Conservation (phyloP, 2,888 invertebrate species). For the Papilio protenor region DNA sequence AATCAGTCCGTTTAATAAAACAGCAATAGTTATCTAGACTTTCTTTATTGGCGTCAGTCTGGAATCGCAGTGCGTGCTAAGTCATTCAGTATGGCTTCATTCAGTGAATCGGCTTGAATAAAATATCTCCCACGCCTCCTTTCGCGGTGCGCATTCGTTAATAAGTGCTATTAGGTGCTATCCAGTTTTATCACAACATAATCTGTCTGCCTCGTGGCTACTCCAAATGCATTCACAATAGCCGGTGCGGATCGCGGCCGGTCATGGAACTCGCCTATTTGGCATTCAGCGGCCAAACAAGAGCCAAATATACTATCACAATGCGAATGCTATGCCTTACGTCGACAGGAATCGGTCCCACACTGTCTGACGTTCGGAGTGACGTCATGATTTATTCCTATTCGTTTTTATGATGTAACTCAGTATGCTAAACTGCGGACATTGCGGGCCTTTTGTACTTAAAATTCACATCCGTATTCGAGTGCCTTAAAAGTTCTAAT, state of each 20-base stretch:
- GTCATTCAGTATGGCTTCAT: slow-evolving; percentile 42
- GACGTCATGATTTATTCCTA: slow-evolving; percentile 56
- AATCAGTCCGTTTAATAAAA: neutral
- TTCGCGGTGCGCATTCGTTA: slow-evolving; percentile 40
- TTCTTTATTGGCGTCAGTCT: slow-evolving; percentile 23
- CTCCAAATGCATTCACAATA: slow-evolving; percentile 43
- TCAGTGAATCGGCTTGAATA: slow-evolving; percentile 44
- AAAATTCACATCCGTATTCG: slow-evolving; percentile 32
- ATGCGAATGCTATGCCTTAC: slow-evolving; percentile 72
- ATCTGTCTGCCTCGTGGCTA: slow-evolving; percentile 38
- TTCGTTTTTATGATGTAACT: slow-evolving; percentile 46
- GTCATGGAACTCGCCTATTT: slow-evolving; percentile 80
- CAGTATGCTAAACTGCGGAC: slow-evolving; percentile 40
- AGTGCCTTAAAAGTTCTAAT: slow-evolving; percentile 35
- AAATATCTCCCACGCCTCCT: slow-evolving; percentile 47
- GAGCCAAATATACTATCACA: slow-evolving; percentile 81
- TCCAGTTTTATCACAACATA: slow-evolving; percentile 50
- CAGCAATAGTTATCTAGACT: slow-evolving; percentile 2
- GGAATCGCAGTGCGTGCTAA: slow-evolving; percentile 34
- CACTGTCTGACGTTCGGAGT: slow-evolving; percentile 73
- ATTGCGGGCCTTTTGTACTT: slow-evolving; percentile 22
- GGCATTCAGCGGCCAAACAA: slow-evolving; percentile 72
- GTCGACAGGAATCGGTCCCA: slow-evolving; percentile 69
- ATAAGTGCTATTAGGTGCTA: slow-evolving; percentile 49
- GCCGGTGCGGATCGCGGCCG: slow-evolving; percentile 51